Percentiles rank a stretch among this genome's conserved stretches.
Conservation (phyloP, 2,888 invertebrate genomes). For the Labia minor region DNA sequence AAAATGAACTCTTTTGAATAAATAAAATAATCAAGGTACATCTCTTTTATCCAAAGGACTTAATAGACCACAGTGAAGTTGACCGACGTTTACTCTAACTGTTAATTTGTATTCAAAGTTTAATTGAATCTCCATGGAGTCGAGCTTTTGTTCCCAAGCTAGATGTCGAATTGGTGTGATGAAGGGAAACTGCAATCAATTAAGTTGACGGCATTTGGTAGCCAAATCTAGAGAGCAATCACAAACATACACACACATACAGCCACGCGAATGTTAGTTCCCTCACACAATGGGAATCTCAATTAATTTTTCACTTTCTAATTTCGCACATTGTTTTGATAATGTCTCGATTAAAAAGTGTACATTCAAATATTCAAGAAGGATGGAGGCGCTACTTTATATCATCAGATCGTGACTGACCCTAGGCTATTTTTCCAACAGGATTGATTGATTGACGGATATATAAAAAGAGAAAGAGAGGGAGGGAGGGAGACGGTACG, state of each 20-base stretch:
- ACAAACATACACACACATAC: no score
- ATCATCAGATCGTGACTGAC: neutral
- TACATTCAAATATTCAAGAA: neutral
- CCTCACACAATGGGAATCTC: neutral
- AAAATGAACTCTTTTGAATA: neutral
- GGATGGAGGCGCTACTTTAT: neutral
- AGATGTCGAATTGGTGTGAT: neutral
- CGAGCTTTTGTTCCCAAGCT: neutral
- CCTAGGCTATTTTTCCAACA: neutral
- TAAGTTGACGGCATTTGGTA: slow-evolving; percentile 9
- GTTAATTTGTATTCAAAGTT: slow-evolving; percentile 13
- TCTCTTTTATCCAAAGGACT: neutral
- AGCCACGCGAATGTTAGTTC: no score
- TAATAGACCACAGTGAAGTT: neutral
- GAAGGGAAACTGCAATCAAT: slow-evolving; percentile 7
- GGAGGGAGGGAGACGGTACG: neutral
- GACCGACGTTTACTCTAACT: neutral
- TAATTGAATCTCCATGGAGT: slow-evolving; percentile 3
- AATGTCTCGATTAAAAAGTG: neutral
- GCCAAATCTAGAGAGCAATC: neutral
- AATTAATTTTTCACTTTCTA: slow-evolving; percentile 7
- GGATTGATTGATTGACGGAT: neutral
- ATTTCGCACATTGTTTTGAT: neutral
- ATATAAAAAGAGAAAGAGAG: neutral
- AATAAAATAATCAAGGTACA: neutral